Evolutionary conservation across 2,113 vertebrate species (phyloP).

Genomic region (Campylorhamphus procurvoides): DNA sequence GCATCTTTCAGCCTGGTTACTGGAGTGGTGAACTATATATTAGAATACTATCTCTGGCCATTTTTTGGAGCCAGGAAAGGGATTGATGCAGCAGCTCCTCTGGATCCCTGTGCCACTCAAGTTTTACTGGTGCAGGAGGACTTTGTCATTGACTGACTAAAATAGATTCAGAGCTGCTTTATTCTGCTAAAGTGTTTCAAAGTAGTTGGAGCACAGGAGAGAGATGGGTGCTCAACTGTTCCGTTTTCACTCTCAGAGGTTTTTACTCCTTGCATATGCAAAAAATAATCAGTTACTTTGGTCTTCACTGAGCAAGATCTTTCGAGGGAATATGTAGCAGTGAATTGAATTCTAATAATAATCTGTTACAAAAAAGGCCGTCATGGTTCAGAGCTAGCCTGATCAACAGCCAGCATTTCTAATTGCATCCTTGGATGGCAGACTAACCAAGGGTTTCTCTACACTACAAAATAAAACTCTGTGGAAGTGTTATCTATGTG

Average conservation of each 20-base stretch:
- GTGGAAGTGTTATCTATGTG: neutral
- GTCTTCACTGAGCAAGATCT: neutral
- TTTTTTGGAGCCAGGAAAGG: neutral
- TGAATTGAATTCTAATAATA: neutral
- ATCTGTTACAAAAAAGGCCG: neutral
- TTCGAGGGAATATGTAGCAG: neutral
- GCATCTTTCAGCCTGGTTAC: neutral
- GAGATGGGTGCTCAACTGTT: neutral
- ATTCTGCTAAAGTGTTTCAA: neutral
- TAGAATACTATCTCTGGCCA: neutral
- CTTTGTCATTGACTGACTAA: neutral
- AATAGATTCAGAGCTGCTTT: neutral
- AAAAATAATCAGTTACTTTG: neutral
- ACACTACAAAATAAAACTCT: neutral
- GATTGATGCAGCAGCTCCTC: neutral
- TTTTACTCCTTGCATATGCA: neutral
- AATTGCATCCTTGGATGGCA: neutral
- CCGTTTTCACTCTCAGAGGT: neutral
- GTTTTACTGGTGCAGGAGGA: neutral
- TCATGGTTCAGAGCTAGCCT: neutral
- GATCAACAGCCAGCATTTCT: neutral
- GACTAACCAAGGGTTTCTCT: neutral
- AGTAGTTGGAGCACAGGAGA: neutral
- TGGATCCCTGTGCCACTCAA: neutral
- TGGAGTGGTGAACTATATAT: neutral